Conservation (phyloP, 2,888 invertebrate genomes). For the Caenorhabditis sp. region DNA sequence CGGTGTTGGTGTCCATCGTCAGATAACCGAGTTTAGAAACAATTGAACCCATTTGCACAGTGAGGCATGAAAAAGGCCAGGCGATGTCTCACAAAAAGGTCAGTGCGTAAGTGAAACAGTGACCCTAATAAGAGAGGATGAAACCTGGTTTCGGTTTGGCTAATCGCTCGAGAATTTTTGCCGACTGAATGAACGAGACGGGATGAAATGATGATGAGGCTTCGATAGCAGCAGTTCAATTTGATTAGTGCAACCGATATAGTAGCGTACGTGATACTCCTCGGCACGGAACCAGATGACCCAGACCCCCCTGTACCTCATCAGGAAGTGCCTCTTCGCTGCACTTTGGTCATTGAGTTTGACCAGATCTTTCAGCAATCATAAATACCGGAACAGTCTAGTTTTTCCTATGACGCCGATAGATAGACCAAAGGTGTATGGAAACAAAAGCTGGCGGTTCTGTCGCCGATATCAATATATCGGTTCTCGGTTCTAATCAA, state of each 20-base stretch:
- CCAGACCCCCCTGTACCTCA: neutral
- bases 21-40: slow-evolving; percentile 30
- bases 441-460: no score
- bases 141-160: slow-evolving; percentile 46
- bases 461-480: no score
- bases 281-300: neutral
- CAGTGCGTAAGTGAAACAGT: slow-evolving; percentile 27
- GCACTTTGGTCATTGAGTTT: no score
- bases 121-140: slow-evolving; percentile 49
- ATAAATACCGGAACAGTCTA: no score
- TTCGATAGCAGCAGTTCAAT: slow-evolving; percentile 6
- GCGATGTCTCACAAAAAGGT: slow-evolving; percentile 35
- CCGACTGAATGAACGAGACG: slow-evolving; percentile 29
- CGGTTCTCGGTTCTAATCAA: no score
- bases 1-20: slow-evolving; percentile 10
- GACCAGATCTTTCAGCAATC: no score
- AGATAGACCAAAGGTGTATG: no score
- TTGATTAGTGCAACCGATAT: slow-evolving; percentile 35
- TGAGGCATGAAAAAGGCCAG: slow-evolving; percentile 47
- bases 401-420: no score
- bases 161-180: slow-evolving; percentile 35
- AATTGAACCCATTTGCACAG: slow-evolving; percentile 52
- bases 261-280: neutral
- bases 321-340: no score
- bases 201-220: neutral